These are phyloP conservation scores for Elachura formosa DNA, from an alignment of 2,113 vertebrate genomes.

Conservation along the genomic window DNA sequence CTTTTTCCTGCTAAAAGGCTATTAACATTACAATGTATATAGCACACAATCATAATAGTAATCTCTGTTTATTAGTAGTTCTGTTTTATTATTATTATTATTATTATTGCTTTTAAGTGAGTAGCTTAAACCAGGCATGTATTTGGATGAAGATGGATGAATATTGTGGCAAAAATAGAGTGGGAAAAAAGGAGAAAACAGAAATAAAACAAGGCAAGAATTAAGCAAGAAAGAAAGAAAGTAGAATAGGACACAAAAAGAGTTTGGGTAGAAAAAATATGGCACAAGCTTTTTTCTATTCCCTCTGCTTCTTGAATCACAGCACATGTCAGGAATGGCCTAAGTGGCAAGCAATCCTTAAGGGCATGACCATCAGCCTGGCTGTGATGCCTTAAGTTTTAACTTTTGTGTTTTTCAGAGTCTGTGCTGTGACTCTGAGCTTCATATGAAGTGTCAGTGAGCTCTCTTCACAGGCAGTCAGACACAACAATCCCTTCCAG, in stretches of 20 bases:
- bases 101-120: background rate
- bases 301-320: background rate
- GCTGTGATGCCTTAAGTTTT: too few relatives aligned
- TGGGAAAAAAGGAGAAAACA: background rate
- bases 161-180: background rate
- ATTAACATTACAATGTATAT: background rate
- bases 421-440: too few relatives aligned
- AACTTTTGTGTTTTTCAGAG: too few relatives aligned
- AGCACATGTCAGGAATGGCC: background rate
- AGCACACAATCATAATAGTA: background rate
- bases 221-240: background rate
- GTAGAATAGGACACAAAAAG: background rate
- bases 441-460: too few relatives aligned
- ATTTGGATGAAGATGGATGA: background rate
- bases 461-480: too few relatives aligned
- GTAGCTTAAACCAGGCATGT: background rate
- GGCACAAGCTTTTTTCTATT: background rate
- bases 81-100: background rate
- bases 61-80: background rate
- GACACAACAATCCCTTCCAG: too few relatives aligned
- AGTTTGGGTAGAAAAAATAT: background rate
- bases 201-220: background rate
- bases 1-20: background rate
- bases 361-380: background rate
- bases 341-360: background rate